A percentile compares a stretch with the other conserved stretches of the same genome.
Evolutionary conservation across 2,113 vertebrate genomes (phyloP).

Genomic region (Seriola aureovittata): DNA sequence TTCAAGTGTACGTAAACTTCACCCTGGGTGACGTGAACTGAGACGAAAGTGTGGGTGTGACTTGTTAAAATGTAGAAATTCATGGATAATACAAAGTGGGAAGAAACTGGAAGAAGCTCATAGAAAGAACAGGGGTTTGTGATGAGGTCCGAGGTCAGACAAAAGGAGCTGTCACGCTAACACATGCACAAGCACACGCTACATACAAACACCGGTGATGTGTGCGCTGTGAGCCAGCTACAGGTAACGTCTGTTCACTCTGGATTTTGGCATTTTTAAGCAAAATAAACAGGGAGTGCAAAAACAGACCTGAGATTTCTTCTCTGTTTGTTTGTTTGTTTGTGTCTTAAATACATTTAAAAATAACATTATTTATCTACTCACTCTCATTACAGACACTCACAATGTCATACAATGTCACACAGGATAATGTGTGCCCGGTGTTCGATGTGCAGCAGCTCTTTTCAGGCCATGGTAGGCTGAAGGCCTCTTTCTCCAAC

Average conservation of each 20-base stretch:
- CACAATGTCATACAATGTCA: slow-evolving; percentile 73
- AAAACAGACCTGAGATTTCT: not conserved
- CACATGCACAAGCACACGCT: not conserved
- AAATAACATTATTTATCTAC: slow-evolving; percentile 11
- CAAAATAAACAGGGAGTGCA: not conserved
- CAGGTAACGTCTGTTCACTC: not conserved
- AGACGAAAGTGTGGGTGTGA: not conserved
- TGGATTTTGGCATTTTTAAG: not conserved
- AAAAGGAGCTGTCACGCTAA: not conserved
- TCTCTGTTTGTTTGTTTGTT: not conserved
- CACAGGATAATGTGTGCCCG: slow-evolving; percentile 31
- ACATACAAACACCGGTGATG: not conserved
- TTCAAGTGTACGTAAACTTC: not conserved
- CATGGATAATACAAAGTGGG: not conserved
- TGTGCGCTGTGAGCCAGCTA: not conserved
- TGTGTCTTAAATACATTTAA: not conserved
- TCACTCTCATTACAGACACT: slow-evolving; percentile 12
- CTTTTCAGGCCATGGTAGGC: slow-evolving; percentile 51
- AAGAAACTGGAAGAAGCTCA: not conserved
- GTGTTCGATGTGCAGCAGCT: slow-evolving; percentile 52
- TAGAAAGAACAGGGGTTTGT: not conserved
- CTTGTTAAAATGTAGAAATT: not conserved
- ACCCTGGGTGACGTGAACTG: not conserved
- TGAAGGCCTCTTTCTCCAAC: slow-evolving; percentile 65
- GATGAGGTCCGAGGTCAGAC: not conserved